Percentiles rank a stretch among this genome's conserved stretches.
Conservation (phyloP, 2,797 vertebrate species). For the Picus viridis region DNA sequence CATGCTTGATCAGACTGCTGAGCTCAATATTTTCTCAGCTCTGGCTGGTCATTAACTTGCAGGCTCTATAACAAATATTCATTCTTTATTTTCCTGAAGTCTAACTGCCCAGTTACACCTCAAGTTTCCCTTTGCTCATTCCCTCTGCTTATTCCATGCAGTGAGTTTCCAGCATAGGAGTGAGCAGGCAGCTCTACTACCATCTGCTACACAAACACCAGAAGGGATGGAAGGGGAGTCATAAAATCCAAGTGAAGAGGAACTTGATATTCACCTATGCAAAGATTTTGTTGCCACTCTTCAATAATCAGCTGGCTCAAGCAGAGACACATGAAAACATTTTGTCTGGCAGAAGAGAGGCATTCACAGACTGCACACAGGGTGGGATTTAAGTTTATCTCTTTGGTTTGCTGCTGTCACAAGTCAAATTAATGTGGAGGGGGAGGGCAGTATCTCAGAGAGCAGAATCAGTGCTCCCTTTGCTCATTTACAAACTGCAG, state of each 20-base stretch:
- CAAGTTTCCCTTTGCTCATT: conserved; percentile 59
- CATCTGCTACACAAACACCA: neutral
- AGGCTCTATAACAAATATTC: conserved; percentile 42
- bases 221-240: neutral
- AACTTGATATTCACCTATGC: neutral
- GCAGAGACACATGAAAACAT: neutral
- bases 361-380: neutral
- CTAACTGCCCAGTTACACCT: conserved; percentile 37
- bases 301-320: neutral
- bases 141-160: neutral
- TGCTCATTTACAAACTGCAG: neutral
- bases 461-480: neutral
- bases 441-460: neutral
- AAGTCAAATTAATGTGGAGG: neutral
- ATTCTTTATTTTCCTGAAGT: conserved; percentile 55
- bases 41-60: neutral
- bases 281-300: neutral
- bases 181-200: neutral
- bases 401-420: neutral
- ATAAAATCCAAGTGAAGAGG: neutral
- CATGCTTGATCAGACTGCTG: neutral
- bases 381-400: neutral
- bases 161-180: neutral
- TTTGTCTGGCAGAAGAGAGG: neutral
- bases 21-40: conserved; percentile 12